Evolutionary conservation across 2,113 vertebrate species (phyloP).

Genomic region (Prinia subflava): DNA sequence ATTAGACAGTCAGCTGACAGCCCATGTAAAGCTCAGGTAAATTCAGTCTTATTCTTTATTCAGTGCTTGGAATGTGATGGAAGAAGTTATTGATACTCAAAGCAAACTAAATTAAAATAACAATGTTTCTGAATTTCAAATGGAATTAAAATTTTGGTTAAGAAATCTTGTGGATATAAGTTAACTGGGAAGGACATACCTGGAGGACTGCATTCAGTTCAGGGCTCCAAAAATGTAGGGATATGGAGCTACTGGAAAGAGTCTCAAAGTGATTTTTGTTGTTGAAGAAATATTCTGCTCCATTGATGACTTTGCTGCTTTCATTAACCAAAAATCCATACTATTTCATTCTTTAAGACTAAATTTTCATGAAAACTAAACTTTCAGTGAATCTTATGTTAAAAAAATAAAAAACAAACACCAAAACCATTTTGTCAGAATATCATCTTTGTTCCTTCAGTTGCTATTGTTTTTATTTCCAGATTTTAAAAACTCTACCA

Average conservation of each 20-base stretch:
- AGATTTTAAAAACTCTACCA: not conserved
- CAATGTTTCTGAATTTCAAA: not conserved
- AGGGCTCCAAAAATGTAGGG: not conserved
- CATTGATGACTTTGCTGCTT: not conserved
- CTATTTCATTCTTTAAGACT: not conserved
- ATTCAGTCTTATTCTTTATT: not conserved
- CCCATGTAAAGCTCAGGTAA: not conserved
- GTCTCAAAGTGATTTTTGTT: not conserved
- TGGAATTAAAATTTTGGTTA: not conserved
- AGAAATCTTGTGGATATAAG: not conserved
- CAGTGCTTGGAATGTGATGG: not conserved
- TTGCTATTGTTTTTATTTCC: not conserved
- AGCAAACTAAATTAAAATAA: not conserved
- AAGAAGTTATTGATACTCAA: not conserved
- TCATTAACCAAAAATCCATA: not conserved
- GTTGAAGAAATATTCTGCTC: not conserved
- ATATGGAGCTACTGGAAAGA: not conserved
- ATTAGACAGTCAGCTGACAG: not conserved
- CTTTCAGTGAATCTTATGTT: not conserved
- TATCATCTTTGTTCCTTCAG: not conserved
- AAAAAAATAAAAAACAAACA: not conserved
- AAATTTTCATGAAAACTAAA: not conserved
- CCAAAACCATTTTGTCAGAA: accelerated
- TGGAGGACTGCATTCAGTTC: not conserved
- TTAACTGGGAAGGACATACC: not conserved